These are phyloP conservation scores for Melanotus villosus DNA, from an alignment of 2,888 invertebrate species.

Conservation along the genomic window DNA sequence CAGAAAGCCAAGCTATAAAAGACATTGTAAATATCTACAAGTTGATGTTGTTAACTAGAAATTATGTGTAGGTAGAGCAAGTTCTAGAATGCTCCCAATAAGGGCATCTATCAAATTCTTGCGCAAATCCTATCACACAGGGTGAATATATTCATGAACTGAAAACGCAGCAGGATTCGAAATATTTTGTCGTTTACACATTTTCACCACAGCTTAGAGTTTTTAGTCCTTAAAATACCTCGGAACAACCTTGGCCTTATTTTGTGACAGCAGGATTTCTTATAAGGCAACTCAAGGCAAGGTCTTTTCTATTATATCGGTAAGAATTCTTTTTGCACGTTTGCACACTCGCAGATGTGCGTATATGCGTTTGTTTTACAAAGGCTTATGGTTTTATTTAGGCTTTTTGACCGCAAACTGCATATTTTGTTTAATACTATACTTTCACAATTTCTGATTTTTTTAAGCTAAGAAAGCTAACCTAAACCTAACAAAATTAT, in stretches of 20 bases:
- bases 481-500: too few species aligned
- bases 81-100: slow-evolving; percentile 29
- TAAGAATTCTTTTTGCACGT: neutral
- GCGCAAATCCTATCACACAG: slow-evolving; percentile 1
- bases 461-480: too few species aligned
- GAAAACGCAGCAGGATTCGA: too few species aligned
- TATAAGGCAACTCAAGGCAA: slow-evolving; percentile 31
- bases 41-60: slow-evolving; percentile 29
- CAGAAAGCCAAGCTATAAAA: too few species aligned
- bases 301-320: slow-evolving; percentile 21
- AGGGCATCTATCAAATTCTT: slow-evolving; percentile 29
- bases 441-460: too few species aligned
- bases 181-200: too few species aligned
- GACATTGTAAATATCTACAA: slow-evolving; percentile 11
- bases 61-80: slow-evolving; percentile 31
- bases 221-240: slow-evolving; percentile 15
- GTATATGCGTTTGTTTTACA: neutral
- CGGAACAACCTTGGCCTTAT: slow-evolving; percentile 31
- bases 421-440: too few species aligned
- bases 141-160: too few species aligned
- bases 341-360: neutral
- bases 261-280: slow-evolving; percentile 22
- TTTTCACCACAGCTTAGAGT: neutral
- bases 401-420: too few species aligned
- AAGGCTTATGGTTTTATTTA: too few species aligned